These are phyloP conservation scores for Bubalus kerabau DNA, from an alignment of 2,113 vertebrate genomes.

Conservation along the genomic window DNA sequence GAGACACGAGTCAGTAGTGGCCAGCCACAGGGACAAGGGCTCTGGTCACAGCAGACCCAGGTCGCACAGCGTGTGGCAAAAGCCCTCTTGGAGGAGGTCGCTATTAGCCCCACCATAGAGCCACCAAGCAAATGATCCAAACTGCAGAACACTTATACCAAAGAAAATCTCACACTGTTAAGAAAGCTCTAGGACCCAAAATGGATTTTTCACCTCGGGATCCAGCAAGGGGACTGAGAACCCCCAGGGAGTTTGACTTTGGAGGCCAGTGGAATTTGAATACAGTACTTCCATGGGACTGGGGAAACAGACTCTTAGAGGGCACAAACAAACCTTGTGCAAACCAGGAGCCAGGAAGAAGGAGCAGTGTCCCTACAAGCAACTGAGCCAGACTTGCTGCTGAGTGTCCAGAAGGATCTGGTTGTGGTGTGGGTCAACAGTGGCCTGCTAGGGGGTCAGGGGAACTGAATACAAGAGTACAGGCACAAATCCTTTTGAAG, in stretches of 20 bases:
- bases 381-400: neutral
- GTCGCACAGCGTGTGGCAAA: accelerated
- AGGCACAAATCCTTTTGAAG: neutral
- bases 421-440: neutral
- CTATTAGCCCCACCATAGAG: neutral
- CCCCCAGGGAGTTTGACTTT: neutral
- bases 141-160: neutral
- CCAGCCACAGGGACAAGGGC: neutral
- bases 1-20: neutral
- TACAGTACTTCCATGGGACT: neutral
- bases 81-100: neutral
- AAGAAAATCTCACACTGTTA: neutral
- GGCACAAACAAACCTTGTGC: neutral
- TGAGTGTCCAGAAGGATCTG: neutral
- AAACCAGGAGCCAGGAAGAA: neutral
- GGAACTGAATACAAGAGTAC: neutral
- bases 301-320: neutral
- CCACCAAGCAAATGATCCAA: neutral
- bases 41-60: neutral
- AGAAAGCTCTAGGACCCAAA: neutral
- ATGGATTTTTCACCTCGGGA: accelerated
- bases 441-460: neutral
- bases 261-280: neutral
- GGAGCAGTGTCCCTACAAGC: neutral
- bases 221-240: neutral